Base-by-base conservation (phyloP, 2,888 invertebrate species). In the Tipula vernalis region DNA sequence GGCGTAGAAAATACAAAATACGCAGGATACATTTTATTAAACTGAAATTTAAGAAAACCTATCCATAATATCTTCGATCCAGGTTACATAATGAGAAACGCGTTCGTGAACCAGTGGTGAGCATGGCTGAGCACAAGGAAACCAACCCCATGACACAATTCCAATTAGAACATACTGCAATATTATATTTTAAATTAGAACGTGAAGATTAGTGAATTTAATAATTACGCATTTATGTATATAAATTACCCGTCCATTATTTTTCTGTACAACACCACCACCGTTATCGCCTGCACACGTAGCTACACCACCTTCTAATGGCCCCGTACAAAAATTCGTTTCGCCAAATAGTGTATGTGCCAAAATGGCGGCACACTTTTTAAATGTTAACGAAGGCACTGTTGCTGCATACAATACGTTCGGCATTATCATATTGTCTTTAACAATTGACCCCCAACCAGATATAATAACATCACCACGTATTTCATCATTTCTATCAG, bases 401-500 rank as follows among this genome's bases (percentile, higher is more conserved):
- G 36, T 51, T 5, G 57, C 86, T 1, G 36, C 39, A 42, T 86
- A 42, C 36, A 86, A 28, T 8, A 51, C 51, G 39, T 86, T 39
- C 8, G 86, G 86, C 86, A 86, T 86, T 86, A 86, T 57, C 13
- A 42, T 57, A 57, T 51, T 15, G 12, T 36, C 57, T 13, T n/a
- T 39, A 42, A 57, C 51, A n/a, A 4, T 86, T 57, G 86, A 83
- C 5, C 86, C 86, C 86, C 86, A 86, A 51, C 86, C 86, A 12
- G 42, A 15, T 15, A 86, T 8, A 18, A 42, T 42, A 18, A 51
- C 39, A 28, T 86, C 41, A 28, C 86, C 86, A 18, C 13, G 15
- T 18, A 83, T 42, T 41, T 51, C 18, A 8, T n/a, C 10, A 41
- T 86, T 42, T 2, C 5, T 12, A 41, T 8, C 28, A 13, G 83